phyloP scores from a whole-genome alignment of 2,888 invertebrate species.

The Dryomyza anilis region DNA sequence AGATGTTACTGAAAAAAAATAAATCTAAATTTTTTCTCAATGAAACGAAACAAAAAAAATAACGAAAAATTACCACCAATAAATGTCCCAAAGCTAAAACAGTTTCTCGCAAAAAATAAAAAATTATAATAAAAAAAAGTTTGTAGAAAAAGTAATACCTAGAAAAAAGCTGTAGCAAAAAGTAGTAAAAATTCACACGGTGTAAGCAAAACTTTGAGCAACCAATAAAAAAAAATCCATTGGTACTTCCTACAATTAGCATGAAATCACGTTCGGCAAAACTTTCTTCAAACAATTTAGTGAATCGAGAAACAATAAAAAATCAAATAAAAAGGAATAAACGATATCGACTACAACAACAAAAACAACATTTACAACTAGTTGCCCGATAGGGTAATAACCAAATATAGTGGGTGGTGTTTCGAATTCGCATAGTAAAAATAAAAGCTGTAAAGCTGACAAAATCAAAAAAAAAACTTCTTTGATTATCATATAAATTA shows the following conservation, averaged over 20 bases:
- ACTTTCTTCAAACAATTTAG: background rate
- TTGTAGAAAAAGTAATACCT: no score
- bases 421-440: no score
- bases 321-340: no score
- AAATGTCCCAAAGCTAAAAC: no score
- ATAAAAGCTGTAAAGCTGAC: background rate
- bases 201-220: background rate
- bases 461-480: background rate
- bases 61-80: no score
- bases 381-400: background rate
- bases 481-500: slow-evolving; percentile 28
- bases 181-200: no score
- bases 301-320: slow-evolving; percentile 14
- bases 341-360: background rate
- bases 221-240: slow-evolving; percentile 22
- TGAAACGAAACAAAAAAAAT: background rate
- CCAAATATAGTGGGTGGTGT: no score
- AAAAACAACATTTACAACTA: background rate
- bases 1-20: background rate
- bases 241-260: slow-evolving; percentile 44
- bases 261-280: slow-evolving; percentile 48
- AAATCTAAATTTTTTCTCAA: no score
- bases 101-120: no score
- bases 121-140: no score
- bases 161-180: no score